Percentiles rank a stretch among this genome's conserved stretches.
Evolutionary conservation across 2,888 invertebrate species (phyloP).

Genomic region (Ophion slaviceki): DNA sequence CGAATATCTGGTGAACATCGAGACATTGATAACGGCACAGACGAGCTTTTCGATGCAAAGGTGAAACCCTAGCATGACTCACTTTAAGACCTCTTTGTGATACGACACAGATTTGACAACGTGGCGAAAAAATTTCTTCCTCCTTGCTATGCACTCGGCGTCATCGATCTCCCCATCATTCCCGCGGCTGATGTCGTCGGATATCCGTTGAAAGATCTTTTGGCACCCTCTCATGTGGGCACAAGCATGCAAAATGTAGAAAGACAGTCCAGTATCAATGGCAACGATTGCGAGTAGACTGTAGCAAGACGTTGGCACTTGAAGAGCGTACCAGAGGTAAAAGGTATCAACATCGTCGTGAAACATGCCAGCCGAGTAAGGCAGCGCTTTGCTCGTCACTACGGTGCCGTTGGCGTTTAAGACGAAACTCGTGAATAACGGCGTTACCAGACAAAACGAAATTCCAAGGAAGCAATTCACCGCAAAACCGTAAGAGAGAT

Average conservation of each 20-base stretch:
- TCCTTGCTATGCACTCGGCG: not conserved
- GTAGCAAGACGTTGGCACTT: slow-evolving; percentile 46
- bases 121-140: slow-evolving; percentile 16
- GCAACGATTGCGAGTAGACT: slow-evolving; percentile 46
- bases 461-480: slow-evolving; percentile 65
- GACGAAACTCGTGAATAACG: slow-evolving; percentile 29
- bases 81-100: slow-evolving; percentile 68
- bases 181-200: slow-evolving; percentile 15
- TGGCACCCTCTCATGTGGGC: slow-evolving; percentile 51
- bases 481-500: slow-evolving; percentile 66
- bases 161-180: slow-evolving; percentile 4
- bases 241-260: slow-evolving; percentile 62
- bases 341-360: slow-evolving; percentile 47
- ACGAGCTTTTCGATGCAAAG: not conserved
- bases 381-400: slow-evolving; percentile 54
- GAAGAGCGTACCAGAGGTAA: slow-evolving; percentile 56
- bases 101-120: slow-evolving; percentile 51
- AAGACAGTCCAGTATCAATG: slow-evolving; percentile 54
- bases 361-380: slow-evolving; percentile 57
- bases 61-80: slow-evolving; percentile 33
- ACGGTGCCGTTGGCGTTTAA: slow-evolving; percentile 56
- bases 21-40: not conserved
- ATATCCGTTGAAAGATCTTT: slow-evolving; percentile 21
- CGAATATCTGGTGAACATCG: slow-evolving; percentile 35
- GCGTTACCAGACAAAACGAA: slow-evolving; percentile 51